phyloP scores from a whole-genome alignment of 2,797 vertebrate species.

The Cuniculus paca region DNA sequence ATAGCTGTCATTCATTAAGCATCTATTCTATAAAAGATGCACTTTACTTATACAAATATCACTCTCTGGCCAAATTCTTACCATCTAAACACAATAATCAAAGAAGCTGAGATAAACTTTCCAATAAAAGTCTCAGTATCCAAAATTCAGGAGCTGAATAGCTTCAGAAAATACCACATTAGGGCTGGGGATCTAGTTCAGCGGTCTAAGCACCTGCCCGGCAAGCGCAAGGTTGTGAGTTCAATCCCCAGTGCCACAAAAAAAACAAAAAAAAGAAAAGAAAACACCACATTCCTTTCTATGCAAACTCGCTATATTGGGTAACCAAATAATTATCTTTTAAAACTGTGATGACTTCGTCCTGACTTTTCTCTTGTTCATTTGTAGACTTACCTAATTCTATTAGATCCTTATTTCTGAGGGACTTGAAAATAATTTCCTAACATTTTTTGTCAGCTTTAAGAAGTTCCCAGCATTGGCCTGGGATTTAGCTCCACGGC shows the following conservation, averaged over 20 bases:
- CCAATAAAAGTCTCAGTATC: not conserved
- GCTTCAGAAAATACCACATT: slow-evolving; percentile 50
- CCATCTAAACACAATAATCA: not conserved
- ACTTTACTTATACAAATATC: not conserved
- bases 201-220: too few species aligned
- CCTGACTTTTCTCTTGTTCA: not conserved
- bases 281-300: not conserved
- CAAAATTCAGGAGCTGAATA: not conserved
- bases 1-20: not conserved
- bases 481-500: too few species aligned
- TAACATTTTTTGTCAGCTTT: not conserved
- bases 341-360: not conserved
- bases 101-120: slow-evolving; percentile 38
- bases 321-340: not conserved
- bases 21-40: not conserved
- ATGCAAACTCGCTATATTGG: not conserved
- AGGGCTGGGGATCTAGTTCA: too few species aligned
- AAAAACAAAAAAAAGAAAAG: too few species aligned
- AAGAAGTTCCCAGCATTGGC: not conserved
- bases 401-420: not conserved
- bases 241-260: too few species aligned
- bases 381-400: not conserved
- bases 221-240: too few species aligned
- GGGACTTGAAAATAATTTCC: not conserved
- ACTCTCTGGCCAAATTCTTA: slow-evolving; percentile 13